phyloP scores from a whole-genome alignment of 2,797 vertebrate species.

The Bradypus variegatus region DNA sequence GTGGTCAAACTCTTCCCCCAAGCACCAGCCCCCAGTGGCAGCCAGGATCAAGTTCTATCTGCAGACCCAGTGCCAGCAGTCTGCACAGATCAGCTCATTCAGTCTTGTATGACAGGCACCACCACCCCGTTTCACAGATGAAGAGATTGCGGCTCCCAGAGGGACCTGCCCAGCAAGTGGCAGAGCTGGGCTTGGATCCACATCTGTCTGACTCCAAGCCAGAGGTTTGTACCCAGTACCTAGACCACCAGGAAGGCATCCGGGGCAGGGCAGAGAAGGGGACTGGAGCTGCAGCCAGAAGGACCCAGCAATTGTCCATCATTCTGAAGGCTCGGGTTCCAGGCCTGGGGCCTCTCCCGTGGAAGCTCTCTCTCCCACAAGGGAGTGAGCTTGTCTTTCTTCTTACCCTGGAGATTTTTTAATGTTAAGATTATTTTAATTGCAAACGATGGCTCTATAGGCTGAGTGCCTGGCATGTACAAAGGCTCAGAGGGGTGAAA shows the following conservation, averaged over 20 bases:
- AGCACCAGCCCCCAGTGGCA: neutral
- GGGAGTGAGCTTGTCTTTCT: neutral
- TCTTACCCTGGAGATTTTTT: neutral
- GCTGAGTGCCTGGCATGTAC: neutral
- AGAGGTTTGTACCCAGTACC: neutral
- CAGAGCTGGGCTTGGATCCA: neutral
- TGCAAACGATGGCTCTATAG: accelerated
- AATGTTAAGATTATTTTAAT: neutral
- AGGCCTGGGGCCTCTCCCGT: neutral
- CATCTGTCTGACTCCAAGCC: neutral
- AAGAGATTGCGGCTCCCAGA: neutral
- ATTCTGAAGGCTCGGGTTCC: accelerated
- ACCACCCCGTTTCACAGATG: neutral
- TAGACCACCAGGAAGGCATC: neutral
- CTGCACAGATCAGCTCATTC: neutral
- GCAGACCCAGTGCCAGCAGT: neutral
- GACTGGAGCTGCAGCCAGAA: too few species aligned
- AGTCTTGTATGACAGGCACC: neutral
- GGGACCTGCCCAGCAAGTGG: too few species aligned
- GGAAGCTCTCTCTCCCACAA: neutral
- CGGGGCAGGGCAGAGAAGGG: neutral
- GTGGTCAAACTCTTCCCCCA: too few species aligned
- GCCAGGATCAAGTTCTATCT: accelerated
- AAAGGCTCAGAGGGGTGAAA: neutral
- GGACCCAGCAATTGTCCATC: accelerated